phyloP scores from a whole-genome alignment of 2,113 vertebrate species.

The Theristicus caerulescens region DNA sequence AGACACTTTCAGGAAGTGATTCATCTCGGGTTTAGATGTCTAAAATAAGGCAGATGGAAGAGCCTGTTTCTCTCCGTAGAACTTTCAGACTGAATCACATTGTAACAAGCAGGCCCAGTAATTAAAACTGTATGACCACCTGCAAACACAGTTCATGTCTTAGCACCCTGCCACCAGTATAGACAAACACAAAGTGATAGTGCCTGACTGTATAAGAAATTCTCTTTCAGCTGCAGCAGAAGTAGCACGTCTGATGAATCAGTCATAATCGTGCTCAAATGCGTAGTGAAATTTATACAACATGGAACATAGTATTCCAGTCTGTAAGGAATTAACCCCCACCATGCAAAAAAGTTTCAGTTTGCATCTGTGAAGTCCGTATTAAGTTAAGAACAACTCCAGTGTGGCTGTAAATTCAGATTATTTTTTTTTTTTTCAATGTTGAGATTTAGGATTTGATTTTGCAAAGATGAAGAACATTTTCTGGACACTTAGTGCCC shows the following conservation, averaged over 20 bases:
- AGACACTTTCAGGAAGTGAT: slow-evolving; percentile 26
- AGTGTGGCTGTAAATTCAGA: not conserved
- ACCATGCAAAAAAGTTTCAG: not conserved
- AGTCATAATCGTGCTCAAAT: not conserved
- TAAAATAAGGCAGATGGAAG: slow-evolving; percentile 6
- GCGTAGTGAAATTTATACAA: not conserved
- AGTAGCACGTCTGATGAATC: not conserved
- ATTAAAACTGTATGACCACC: not conserved
- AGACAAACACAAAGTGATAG: not conserved
- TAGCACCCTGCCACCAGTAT: not conserved
- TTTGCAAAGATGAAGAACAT: not conserved
- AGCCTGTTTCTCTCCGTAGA: not conserved
- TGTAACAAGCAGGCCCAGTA: not conserved
- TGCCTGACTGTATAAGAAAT: not conserved
- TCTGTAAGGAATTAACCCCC: not conserved
- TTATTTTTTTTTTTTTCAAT: not conserved
- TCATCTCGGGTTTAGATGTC: not conserved
- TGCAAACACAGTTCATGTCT: not conserved
- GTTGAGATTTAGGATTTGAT: not conserved
- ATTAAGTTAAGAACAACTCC: not conserved
- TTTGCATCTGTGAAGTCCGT: not conserved
- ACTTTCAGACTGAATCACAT: not conserved
- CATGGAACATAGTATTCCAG: not conserved
- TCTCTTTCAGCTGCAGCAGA: not conserved
- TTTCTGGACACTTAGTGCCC: not conserved